Evolutionary conservation across 2,113 vertebrate genomes (phyloP).

Genomic region (Dolichotis patagonum): DNA sequence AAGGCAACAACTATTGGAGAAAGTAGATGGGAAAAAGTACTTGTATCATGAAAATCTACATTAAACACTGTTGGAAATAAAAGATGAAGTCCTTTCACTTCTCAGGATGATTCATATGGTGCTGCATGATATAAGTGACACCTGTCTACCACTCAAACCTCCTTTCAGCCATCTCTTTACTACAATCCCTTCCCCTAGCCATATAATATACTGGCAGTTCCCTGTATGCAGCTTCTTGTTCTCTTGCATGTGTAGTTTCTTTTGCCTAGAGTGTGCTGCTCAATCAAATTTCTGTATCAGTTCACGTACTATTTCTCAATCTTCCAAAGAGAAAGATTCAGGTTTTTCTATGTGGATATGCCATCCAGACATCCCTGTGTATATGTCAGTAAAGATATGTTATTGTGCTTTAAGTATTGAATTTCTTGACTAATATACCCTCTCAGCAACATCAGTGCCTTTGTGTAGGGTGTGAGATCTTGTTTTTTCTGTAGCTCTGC

Average conservation of each 20-base stretch:
- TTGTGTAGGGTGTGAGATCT: background rate
- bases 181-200: background rate
- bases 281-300: background rate
- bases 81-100: background rate
- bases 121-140: background rate
- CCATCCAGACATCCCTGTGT: background rate
- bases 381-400: background rate
- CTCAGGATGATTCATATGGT: background rate
- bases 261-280: background rate
- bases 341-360: background rate
- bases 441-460: background rate
- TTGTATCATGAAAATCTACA: background rate
- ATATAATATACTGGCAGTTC: background rate
- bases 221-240: background rate
- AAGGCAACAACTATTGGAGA: background rate
- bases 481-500: slow-evolving; percentile 9
- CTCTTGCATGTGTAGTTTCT: background rate
- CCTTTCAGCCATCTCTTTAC: background rate
- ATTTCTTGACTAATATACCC: background rate
- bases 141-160: background rate
- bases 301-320: background rate
- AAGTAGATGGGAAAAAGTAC: background rate
- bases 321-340: background rate
- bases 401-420: background rate
- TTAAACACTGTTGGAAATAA: background rate